Evolutionary conservation across 1,140 invertebrate species (phyloP).

Genomic region (Drosophila pruinosa): DNA sequence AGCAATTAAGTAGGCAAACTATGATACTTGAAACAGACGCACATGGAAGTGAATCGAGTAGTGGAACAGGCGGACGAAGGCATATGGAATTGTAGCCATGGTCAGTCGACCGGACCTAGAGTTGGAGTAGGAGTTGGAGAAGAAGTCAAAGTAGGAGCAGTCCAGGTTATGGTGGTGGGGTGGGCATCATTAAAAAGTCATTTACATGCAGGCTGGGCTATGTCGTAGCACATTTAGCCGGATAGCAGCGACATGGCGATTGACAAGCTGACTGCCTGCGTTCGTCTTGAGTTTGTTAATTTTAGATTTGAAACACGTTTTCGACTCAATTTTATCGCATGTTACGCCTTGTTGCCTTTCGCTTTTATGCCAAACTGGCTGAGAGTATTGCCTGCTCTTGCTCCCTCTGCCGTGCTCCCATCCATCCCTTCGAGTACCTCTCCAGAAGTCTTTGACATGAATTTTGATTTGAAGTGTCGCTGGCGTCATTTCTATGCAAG

Average conservation of each 20-base stretch:
- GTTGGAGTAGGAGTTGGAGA: not conserved
- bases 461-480: conserved; percentile 74
- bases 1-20: conserved; percentile 67
- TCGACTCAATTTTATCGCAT: conserved; percentile 80
- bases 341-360: conserved; percentile 79
- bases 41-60: conserved; percentile 5
- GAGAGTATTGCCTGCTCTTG: conserved; percentile 5
- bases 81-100: not conserved
- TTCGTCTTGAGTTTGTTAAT: conserved; percentile 66
- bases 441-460: conserved; percentile 34
- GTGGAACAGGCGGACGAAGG: not conserved
- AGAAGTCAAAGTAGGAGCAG: no score
- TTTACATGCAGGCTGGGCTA: conserved; percentile 71
- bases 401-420: not conserved
- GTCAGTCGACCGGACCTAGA: not conserved
- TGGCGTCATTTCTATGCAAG: conserved; percentile 52
- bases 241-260: conserved; percentile 17
- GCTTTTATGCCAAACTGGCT: conserved; percentile 58
- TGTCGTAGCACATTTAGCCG: conserved; percentile 60
- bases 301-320: conserved; percentile 81
- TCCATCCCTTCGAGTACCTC: not conserved
- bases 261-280: conserved; percentile 43
- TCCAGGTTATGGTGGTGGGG: not conserved
- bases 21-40: conserved; percentile 49
- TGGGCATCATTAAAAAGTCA: conserved; percentile 78